Base-by-base conservation (phyloP, 2,113 vertebrate species). In the Paratilapia polleni region DNA sequence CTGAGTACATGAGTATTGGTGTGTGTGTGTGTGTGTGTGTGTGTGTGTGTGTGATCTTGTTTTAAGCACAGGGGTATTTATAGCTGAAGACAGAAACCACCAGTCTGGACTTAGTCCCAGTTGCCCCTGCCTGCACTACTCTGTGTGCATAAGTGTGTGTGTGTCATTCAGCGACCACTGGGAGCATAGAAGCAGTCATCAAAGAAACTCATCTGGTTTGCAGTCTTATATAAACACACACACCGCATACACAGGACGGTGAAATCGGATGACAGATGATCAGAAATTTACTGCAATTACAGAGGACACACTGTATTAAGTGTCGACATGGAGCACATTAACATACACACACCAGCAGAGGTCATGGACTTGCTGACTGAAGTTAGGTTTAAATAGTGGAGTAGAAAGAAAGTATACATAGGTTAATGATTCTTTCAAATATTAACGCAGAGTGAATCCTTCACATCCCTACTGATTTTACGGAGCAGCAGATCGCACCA, bases 11-110 rank as follows among this genome's bases (percentile, higher is more conserved):
- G 56, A 66, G 76, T 62, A 73, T 77, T 17, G 22, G 61, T 13
- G 41, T 34, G 31, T 41, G 38, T n/a, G 61, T 24, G 47, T 20
- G 80, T 24, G 68, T 43, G 83, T 59, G 64, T 61, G 43, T 47
- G 57, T 74, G 52, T 83, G 76, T 82, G 79, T 77, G 82, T 80
- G 61, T 81, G 82, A 91, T 91, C 86, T 91, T 93, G 83, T 93
- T 93, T 90, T 93, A 93, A 89, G 88, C 85, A 75, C 77, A 91
- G 82, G 85, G 85, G 76, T 96, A 96, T 95, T 95, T 96, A 91
- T 94, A 95, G 91, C 86, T 60, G 5, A 64, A 89, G 91, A 93
- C 79, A 92, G 80, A 94, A 94, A 95, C 94, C 94, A 93, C 92
- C 81, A 92, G 85, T 92, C 92, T 96, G 93, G 92, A 92, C 94